Evolutionary conservation across 1,140 invertebrate genomes (phyloP), one percentile per base, ranked within the genome.

Genomic region (Aricia agestis): DNA sequence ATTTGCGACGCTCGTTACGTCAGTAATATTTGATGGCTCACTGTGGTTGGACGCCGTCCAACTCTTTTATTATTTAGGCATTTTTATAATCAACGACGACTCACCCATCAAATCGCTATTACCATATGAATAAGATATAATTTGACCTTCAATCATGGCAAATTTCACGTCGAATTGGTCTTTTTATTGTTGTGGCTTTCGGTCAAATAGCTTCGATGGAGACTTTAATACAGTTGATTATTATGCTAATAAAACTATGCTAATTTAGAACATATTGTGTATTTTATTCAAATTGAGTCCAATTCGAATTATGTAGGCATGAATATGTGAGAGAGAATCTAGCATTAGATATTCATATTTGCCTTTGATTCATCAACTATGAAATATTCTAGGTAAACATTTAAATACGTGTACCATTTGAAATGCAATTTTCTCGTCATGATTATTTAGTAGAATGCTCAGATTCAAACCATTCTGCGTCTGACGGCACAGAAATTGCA

Each of bases 21-120:
- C 45, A 25, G 59, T 63, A 19, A 63, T 63, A 63, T 63, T 63
- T 63, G 59, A 63, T 63, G 59, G 11, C 45, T 63, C 18, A 6
- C 59, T 25, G 59, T 25, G 59, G 59, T 19, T 19, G 1, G 17
- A 11, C 17, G 17, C 18, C 18, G 58, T 63, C 59, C 18, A 25
- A 63, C 18, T 63, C 59, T 25, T 18, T 63, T 19, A 63, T 63
- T 19, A 63, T 63, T 63, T 19, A 63, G 19, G 19, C 59, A 19
- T 19, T 63, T 17, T 18, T 63, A 25, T 63, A 63, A 31, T 63
- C 19, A 25, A 18, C 18, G 11, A 18, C 59, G 19, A 63, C 11
- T 63, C 11, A 6, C 59, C 19, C 59, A 11, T 63, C 59, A 25
- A 19, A 25, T 25, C 59, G 18, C 59, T 19, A 31, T 63, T 63